Evolutionary conservation across 2,113 vertebrate species (phyloP), one percentile per base, ranked within the genome.

Genomic region (Delphinus delphis): DNA sequence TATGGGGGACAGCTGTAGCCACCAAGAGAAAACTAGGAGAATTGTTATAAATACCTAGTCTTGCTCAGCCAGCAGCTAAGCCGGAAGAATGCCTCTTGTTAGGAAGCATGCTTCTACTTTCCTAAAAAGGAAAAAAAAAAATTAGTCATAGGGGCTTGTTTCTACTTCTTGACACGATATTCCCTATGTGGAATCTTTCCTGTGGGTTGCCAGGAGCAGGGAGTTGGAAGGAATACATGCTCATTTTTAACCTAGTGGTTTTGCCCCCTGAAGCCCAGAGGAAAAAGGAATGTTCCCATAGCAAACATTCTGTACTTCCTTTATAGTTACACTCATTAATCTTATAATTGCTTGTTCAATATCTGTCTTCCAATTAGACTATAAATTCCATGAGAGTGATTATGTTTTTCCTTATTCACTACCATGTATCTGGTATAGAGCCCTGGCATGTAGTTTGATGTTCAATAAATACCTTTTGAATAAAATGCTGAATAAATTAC

Each of bases 71-170:
- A 21, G 79, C 67, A 76, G 50, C 41, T 68, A 71, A 93, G 31
- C 84, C 80, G 33, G 58, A 93, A 82, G 21, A 18, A 38, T 70
- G 90, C 55, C 88, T 90, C 8, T 25, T 86, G 74, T 84, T 83
- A 79, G 76, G 58, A 88, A 87, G 76, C 58, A 77, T 85, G 65
- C 33, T 89, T 87, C n/a, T n/a, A 82, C 67, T 67, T 93, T 67
- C 67, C 73, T 92, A 87, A 95, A 92, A 98, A 90, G 63, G 80
- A 88, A 90, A 62, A 53, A 96, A 81, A 81, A 82, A 86, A 91
- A 58, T 41, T 53, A 81, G 60, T 68, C 71, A 31, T 25, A 36
- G 14, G 41, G 23, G 62, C 53, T 87, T 84, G 14, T 76, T 89
- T 92, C 92, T 86, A 21, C 41, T 95, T 95, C 80, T 76, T 12